phyloP scores from a whole-genome alignment of 2,797 vertebrate genomes.

The Syncerus caffer region DNA sequence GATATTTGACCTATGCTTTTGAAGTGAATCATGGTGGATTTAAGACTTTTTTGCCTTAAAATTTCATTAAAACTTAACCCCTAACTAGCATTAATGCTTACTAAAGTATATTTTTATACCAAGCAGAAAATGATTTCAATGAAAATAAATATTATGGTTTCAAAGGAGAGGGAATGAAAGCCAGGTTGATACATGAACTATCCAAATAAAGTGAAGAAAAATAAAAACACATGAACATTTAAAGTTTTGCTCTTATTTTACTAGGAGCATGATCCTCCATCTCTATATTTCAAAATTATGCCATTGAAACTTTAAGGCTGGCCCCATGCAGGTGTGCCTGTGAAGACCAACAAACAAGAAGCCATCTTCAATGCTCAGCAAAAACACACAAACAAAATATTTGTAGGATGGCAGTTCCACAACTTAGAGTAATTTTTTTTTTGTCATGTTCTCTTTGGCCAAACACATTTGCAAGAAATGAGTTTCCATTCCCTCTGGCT shows the following conservation, averaged over 20 bases:
- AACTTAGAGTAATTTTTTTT: background rate
- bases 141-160: conserved; percentile 65
- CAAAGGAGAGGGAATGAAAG: conserved; percentile 49
- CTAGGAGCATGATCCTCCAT: background rate
- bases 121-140: conserved; percentile 54
- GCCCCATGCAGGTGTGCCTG: background rate
- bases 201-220: conserved; percentile 47
- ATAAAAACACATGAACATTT: conserved; percentile 35
- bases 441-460: background rate
- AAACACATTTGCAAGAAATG: background rate
- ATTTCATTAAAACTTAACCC: conserved; percentile 58
- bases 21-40: conserved; percentile 54
- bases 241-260: background rate
- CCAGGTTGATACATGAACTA: conserved; percentile 43
- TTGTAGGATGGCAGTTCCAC: background rate
- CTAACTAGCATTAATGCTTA: conserved; percentile 54
- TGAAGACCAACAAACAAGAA: background rate
- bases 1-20: conserved; percentile 58
- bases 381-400: background rate
- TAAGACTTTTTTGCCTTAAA: conserved; percentile 36
- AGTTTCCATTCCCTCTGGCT: background rate
- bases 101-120: conserved; percentile 58
- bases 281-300: background rate
- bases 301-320: background rate
- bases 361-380: background rate